These are phyloP conservation scores for Antennarius maculatus DNA, from an alignment of 2,797 vertebrate genomes.

Conservation along the genomic window DNA sequence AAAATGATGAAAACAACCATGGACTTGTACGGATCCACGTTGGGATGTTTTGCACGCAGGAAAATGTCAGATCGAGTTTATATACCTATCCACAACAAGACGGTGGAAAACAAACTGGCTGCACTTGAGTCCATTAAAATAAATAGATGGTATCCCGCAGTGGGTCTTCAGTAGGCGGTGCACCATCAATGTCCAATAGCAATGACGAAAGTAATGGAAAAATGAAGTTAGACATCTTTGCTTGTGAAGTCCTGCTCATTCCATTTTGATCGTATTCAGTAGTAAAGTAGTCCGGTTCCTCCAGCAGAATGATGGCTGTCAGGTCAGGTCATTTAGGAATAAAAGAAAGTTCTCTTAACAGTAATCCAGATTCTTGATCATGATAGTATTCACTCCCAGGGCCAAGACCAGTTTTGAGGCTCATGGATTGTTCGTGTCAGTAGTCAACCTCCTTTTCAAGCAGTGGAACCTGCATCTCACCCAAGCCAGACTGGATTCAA, in stretches of 20 bases:
- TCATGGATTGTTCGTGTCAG: constrained; percentile 24
- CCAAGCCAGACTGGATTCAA: constrained; percentile 34
- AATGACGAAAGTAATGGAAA: constrained; percentile 4
- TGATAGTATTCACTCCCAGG: constrained; percentile 33
- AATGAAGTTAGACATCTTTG: constrained; percentile 46
- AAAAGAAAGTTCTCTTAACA: constrained; percentile 24
- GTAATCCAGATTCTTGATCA: constrained; percentile 68
- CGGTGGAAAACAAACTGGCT: not conserved
- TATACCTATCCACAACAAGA: constrained; percentile 48
- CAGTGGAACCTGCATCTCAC: constrained; percentile 27
- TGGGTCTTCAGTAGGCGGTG: constrained; percentile 33
- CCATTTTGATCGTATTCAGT: constrained; percentile 31
- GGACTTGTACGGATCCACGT: constrained; percentile 49
- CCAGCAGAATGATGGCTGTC: constrained; percentile 24
- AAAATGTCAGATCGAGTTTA: constrained; percentile 45
- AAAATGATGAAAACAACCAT: constrained; percentile 40
- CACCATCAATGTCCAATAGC: constrained; percentile 26
- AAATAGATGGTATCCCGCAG: constrained; percentile 59
- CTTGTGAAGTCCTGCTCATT: constrained; percentile 43
- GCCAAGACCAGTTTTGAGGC: constrained; percentile 26
- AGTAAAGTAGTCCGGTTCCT: constrained; percentile 48
- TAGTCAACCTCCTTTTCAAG: constrained; percentile 23
- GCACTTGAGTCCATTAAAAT: constrained; percentile 37
- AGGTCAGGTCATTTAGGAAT: constrained; percentile 17
- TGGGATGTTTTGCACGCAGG: constrained; percentile 27